Conservation (phyloP, 2,888 invertebrate genomes). For the Yponomeuta sedellus region DNA sequence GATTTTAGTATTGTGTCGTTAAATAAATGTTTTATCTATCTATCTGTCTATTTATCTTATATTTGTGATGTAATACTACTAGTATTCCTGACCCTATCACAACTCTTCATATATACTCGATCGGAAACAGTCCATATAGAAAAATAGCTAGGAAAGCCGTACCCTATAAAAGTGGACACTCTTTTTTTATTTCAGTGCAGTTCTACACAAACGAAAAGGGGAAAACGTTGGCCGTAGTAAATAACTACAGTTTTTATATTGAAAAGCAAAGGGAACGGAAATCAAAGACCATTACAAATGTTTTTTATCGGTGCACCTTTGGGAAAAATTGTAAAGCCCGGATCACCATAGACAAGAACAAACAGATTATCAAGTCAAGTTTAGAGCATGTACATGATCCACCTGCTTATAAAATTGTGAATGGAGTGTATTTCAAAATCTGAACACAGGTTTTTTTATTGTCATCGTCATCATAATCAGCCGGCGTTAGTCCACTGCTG, state of each 20-base stretch:
- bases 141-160: too few species aligned
- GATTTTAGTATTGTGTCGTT: too few species aligned
- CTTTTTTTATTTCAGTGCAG: background rate
- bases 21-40: too few species aligned
- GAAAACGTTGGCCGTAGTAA: background rate
- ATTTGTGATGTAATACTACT: too few species aligned
- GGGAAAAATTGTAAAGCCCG: conserved; percentile 24
- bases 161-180: background rate
- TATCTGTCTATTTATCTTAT: too few species aligned
- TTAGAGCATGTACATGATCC: conserved; percentile 18
- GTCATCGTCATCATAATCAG: too few species aligned
- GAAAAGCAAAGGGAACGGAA: background rate
- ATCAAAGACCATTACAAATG: background rate
- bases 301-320: conserved; percentile 31
- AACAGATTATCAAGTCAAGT: conserved; percentile 19
- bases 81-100: too few species aligned
- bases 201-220: background rate
- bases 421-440: background rate
- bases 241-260: background rate
- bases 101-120: too few species aligned
- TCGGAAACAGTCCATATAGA: too few species aligned
- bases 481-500: too few species aligned
- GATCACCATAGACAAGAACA: conserved; percentile 23
- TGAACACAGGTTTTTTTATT: background rate
- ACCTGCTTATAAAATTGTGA: background rate